Conservation (phyloP, 1,140 invertebrate genomes). For the Drosophila ambigua region DNA sequence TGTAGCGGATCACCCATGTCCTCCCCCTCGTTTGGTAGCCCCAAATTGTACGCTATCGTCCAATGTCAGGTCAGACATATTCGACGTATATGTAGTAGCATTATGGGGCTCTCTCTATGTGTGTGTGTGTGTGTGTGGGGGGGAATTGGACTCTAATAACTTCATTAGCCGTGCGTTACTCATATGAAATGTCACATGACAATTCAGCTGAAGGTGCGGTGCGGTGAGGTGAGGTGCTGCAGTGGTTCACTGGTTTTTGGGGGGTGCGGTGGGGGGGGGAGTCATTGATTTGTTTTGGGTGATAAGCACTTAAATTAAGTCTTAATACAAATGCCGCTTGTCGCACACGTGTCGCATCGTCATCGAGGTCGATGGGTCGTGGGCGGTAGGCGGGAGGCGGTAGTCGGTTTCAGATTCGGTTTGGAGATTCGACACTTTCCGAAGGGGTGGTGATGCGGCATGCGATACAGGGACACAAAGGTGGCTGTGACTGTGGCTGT, state of each 20-base stretch:
- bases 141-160: slow-evolving; percentile 52
- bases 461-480: background rate
- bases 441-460: background rate
- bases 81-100: background rate
- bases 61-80: slow-evolving; percentile 32
- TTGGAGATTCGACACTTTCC: slow-evolving; percentile 29
- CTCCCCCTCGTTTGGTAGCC: slow-evolving; percentile 7
- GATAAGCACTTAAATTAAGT: slow-evolving; percentile 84
- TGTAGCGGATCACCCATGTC: background rate
- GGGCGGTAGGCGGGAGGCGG: background rate
- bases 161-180: slow-evolving; percentile 71
- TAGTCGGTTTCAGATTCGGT: slow-evolving; percentile 41
- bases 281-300: slow-evolving; percentile 76
- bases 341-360: slow-evolving; percentile 78
- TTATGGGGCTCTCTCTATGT: background rate
- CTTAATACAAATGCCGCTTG: slow-evolving; percentile 83
- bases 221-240: background rate
- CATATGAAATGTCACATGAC: slow-evolving; percentile 66
- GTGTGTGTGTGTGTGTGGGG: background rate
- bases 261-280: background rate
- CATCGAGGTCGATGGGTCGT: slow-evolving; percentile 30
- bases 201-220: slow-evolving; percentile 7
- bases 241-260: background rate
- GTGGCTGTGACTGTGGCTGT: background rate
- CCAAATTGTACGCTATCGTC: background rate